Percentiles rank a stretch among this genome's conserved stretches.
Conservation (phyloP, 2,113 vertebrate genomes). For the Clarias macrocephalus region DNA sequence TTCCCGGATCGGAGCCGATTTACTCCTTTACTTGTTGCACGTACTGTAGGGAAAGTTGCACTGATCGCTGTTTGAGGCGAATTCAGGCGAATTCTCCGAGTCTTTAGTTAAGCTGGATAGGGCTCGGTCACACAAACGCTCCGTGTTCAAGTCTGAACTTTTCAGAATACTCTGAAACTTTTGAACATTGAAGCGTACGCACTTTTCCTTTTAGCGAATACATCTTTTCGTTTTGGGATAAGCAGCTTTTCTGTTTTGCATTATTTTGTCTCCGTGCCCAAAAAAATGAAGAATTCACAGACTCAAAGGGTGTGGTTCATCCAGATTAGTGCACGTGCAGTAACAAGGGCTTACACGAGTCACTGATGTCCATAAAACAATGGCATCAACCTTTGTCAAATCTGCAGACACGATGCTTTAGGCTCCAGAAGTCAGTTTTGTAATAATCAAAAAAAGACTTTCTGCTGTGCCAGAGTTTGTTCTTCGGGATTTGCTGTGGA, state of each 20-base stretch:
- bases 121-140: not conserved
- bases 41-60: not conserved
- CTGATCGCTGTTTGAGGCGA: not conserved
- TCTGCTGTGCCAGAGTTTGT: not conserved
- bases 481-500: not conserved
- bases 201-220: not conserved
- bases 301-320: not conserved
- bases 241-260: not conserved
- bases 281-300: not conserved
- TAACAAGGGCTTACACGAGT: not conserved
- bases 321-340: not conserved
- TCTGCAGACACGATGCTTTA: not conserved
- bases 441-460: not conserved
- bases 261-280: not conserved
- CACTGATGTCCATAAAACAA: not conserved
- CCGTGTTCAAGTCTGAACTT: not conserved
- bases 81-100: not conserved
- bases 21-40: not conserved
- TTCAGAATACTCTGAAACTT: not conserved
- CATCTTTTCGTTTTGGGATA: not conserved
- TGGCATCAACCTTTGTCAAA: not conserved
- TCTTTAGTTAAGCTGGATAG: not conserved
- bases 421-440: not conserved
- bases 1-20: constrained; percentile 9
- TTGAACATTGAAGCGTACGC: not conserved